Conservation (phyloP, 64 coral and sea anemone species). For the Montipora cactus region DNA sequence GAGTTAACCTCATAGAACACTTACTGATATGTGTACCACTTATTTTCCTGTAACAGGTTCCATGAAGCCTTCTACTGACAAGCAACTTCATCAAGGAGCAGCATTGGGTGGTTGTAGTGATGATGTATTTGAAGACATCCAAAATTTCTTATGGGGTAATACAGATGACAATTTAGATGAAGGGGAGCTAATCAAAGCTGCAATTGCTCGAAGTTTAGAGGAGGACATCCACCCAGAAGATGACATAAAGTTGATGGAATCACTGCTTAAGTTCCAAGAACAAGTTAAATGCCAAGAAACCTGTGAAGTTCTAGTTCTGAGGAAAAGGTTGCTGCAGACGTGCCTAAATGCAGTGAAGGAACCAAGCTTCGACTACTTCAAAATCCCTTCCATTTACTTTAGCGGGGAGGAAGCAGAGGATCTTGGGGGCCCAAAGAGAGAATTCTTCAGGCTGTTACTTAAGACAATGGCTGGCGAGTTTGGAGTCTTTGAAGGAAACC, state of each 20-base stretch:
- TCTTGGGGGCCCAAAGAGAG: conserved; percentile 25
- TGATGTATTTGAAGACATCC: conserved; percentile 20
- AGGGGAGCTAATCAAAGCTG: conserved; percentile 53
- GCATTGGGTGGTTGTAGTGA: conserved; percentile 19
- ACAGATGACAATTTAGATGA: conserved; percentile 46
- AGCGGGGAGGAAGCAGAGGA: conserved; percentile 44
- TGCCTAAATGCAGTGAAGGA: conserved; percentile 40
- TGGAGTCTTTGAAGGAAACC: conserved; percentile 59
- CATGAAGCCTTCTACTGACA: neutral
- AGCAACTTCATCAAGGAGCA: neutral
- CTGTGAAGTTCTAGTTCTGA: conserved; percentile 46
- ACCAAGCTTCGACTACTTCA: conserved; percentile 10
- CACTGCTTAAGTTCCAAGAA: conserved; percentile 42
- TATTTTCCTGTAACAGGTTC: neutral
- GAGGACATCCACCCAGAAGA: conserved; percentile 21
- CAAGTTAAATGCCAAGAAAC: conserved; percentile 27
- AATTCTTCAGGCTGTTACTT: conserved; percentile 57
- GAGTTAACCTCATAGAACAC: neutral
- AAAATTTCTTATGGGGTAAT: conserved; percentile 56
- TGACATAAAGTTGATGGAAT: conserved; percentile 38
- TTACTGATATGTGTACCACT: neutral
- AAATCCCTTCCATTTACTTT: conserved; percentile 27
- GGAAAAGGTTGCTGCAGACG: conserved; percentile 60
- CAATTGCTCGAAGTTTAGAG: conserved; percentile 56
- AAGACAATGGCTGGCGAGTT: conserved; percentile 38